A percentile compares a stretch with the other conserved stretches of the same genome.
phyloP scores from a whole-genome alignment of 2,888 invertebrate genomes.

The Drosophila glabriapex region DNA sequence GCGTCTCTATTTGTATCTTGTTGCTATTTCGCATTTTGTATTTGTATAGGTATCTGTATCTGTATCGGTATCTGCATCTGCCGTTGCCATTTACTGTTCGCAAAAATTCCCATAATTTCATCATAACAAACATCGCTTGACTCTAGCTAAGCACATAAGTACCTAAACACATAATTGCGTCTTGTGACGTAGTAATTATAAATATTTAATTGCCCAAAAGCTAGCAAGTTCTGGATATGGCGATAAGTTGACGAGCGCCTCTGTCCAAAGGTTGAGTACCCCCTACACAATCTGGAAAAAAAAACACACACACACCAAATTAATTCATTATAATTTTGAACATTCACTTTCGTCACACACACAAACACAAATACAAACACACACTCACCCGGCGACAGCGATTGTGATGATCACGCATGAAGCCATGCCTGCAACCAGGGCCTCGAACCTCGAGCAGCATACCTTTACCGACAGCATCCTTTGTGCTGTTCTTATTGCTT shows the following conservation, averaged over 20 bases:
- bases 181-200: conserved; percentile 38
- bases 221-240: conserved; percentile 25
- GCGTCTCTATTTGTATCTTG: conserved; percentile 36
- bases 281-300: conserved; percentile 47
- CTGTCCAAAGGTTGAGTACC: conserved; percentile 27
- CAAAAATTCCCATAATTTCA: conserved; percentile 27
- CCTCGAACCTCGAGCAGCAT: conserved; percentile 65
- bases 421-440: conserved; percentile 51
- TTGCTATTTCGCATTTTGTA: conserved; percentile 4
- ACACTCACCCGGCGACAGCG: conserved; percentile 70
- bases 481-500: conserved; percentile 1
- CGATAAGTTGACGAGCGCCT: conserved; percentile 12
- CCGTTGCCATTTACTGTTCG: neutral
- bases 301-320: neutral
- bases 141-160: neutral
- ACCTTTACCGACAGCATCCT: conserved; percentile 46
- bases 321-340: neutral
- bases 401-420: conserved; percentile 68
- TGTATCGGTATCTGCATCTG: conserved; percentile 21
- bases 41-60: conserved; percentile 21
- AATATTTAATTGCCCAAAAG: conserved; percentile 26
- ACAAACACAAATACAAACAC: too few species aligned
- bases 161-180: neutral
- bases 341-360: neutral
- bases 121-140: conserved; percentile 23